Evolutionary conservation across 2,113 vertebrate species (phyloP).

Genomic region (Kryptolebias marmoratus): DNA sequence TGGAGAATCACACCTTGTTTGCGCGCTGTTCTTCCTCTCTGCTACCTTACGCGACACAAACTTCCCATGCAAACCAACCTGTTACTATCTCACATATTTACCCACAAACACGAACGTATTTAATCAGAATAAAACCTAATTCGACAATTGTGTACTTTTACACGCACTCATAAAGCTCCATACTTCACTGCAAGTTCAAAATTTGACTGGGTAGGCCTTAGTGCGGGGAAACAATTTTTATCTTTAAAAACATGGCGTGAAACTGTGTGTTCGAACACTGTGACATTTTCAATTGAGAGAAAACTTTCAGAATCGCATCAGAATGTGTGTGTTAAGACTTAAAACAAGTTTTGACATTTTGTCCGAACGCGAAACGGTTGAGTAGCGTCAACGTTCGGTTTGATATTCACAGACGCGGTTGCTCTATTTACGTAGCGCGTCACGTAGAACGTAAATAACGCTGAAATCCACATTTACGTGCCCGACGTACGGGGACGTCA

Average conservation of each 20-base stretch:
- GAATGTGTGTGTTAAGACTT: not conserved
- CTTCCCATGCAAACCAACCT: not conserved
- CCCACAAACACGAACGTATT: not conserved
- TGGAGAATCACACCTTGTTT: rapidly evolving
- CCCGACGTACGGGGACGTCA: not conserved
- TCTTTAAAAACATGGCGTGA: not conserved
- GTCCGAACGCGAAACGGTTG: too few relatives aligned
- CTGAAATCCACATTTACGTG: not conserved
- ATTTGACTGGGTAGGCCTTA: not conserved
- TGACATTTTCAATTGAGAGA: not conserved
- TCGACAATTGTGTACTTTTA: too few relatives aligned
- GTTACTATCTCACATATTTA: not conserved
- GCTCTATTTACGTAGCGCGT: not conserved
- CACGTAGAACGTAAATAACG: not conserved
- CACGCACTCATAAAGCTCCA: too few relatives aligned
- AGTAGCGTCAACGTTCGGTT: not conserved
- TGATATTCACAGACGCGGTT: not conserved
- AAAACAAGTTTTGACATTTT: too few relatives aligned
- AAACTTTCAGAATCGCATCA: not conserved
- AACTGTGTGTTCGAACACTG: not conserved
- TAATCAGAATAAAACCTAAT: not conserved
- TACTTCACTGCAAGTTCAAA: not conserved
- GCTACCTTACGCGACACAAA: not conserved
- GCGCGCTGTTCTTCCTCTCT: not conserved
- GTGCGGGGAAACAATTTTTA: too few relatives aligned